Evolutionary conservation across 2,797 vertebrate genomes (phyloP).

Genomic region (Pteropus rufus): DNA sequence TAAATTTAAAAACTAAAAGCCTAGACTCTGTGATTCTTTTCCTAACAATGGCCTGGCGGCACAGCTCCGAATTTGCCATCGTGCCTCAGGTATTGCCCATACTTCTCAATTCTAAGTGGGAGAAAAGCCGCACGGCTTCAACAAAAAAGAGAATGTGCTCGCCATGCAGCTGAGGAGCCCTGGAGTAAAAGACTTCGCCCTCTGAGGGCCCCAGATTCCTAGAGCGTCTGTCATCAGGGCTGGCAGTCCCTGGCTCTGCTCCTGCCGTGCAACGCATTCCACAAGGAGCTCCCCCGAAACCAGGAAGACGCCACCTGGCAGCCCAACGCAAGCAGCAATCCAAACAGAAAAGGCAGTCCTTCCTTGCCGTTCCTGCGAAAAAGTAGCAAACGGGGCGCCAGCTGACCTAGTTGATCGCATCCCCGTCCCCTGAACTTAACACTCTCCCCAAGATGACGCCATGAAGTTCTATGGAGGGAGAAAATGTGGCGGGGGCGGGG

Average conservation of each 20-base stretch:
- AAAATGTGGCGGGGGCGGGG: fast-evolving
- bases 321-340: neutral
- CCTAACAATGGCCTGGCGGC: neutral
- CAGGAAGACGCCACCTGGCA: neutral
- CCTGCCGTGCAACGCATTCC: neutral
- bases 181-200: neutral
- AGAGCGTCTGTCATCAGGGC: neutral
- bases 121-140: neutral
- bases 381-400: neutral
- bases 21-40: neutral
- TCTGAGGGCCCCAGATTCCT: neutral
- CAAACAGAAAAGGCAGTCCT: neutral
- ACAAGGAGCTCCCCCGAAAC: neutral
- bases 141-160: no score
- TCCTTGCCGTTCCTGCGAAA: neutral
- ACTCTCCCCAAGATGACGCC: neutral
- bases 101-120: neutral
- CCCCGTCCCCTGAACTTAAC: neutral
- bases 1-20: neutral
- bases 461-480: neutral
- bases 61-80: neutral
- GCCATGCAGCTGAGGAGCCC: neutral
- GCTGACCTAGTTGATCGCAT: neutral
- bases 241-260: neutral
- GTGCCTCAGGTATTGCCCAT: neutral